Conservation (phyloP, 1,140 invertebrate species). For the Drosophila gunungcola region DNA sequence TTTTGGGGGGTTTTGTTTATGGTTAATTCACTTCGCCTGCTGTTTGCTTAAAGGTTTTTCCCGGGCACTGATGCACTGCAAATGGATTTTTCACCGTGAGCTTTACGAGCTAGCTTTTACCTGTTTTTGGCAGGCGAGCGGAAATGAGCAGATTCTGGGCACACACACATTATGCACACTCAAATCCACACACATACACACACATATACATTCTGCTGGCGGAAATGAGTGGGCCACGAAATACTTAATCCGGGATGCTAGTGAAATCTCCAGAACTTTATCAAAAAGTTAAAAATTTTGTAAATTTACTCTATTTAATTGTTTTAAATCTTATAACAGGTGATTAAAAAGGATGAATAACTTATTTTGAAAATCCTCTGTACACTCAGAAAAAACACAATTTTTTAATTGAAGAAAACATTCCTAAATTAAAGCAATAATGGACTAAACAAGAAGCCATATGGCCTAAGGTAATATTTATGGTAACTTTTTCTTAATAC, state of each 20-base stretch:
- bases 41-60: conserved; percentile 56
- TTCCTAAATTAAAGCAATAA: too few relatives aligned
- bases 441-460: too few relatives aligned
- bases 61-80: conserved; percentile 48
- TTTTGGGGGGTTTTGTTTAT: conserved; percentile 41
- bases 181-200: conserved; percentile 16
- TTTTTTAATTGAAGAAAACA: too few relatives aligned
- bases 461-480: too few relatives aligned
- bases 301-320: too few relatives aligned
- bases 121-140: conserved; percentile 36
- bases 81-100: conserved; percentile 37
- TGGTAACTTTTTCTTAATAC: too few relatives aligned
- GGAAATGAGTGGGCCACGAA: conserved; percentile 46
- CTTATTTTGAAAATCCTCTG: too few relatives aligned
- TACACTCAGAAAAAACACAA: too few relatives aligned
- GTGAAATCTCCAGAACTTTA: neutral
- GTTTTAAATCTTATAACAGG: too few relatives aligned
- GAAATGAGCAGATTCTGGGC: conserved; percentile 60
- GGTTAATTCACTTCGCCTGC: conserved; percentile 42
- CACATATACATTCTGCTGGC: conserved; percentile 8
- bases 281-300: too few relatives aligned
- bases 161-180: conserved; percentile 33
- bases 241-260: conserved; percentile 13
- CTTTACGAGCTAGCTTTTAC: conserved; percentile 44
- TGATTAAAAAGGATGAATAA: too few relatives aligned